Evolutionary conservation across 1,140 invertebrate species (phyloP).

Genomic region (Temnothorax longispinosus): DNA sequence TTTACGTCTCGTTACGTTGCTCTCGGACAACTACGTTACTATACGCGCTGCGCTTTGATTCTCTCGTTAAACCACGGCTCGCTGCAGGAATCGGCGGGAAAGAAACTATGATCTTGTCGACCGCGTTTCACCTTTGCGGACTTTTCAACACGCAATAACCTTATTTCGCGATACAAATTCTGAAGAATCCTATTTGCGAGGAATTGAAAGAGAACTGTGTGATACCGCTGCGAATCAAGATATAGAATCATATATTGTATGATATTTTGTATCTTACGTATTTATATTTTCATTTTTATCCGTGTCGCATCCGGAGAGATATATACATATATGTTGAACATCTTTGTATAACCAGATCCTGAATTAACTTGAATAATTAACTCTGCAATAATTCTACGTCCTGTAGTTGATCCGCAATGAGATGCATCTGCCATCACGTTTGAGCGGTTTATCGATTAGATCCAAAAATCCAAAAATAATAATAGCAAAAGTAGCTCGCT

Average conservation of each 20-base stretch:
- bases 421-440: too few species aligned
- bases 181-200: not conserved
- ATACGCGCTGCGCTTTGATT: conserved; percentile 15
- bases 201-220: not conserved
- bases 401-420: not conserved
- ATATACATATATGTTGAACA: not conserved
- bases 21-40: not conserved
- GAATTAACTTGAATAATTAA: not conserved
- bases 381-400: not conserved
- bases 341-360: not conserved
- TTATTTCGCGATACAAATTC: not conserved
- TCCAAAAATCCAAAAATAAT: not conserved
- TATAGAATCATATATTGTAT: not conserved
- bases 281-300: not conserved
- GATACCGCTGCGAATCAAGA: too few species aligned
- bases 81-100: conserved; percentile 28
- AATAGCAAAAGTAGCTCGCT: not conserved
- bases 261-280: not conserved
- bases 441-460: not conserved
- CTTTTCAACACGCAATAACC: not conserved
- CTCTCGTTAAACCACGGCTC: conserved; percentile 48
- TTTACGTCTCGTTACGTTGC: conserved; percentile 19
- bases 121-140: not conserved
- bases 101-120: conserved; percentile 15
- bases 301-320: not conserved